Conservation (phyloP, 1,140 invertebrate species). For the Dreissena polymorpha region DNA sequence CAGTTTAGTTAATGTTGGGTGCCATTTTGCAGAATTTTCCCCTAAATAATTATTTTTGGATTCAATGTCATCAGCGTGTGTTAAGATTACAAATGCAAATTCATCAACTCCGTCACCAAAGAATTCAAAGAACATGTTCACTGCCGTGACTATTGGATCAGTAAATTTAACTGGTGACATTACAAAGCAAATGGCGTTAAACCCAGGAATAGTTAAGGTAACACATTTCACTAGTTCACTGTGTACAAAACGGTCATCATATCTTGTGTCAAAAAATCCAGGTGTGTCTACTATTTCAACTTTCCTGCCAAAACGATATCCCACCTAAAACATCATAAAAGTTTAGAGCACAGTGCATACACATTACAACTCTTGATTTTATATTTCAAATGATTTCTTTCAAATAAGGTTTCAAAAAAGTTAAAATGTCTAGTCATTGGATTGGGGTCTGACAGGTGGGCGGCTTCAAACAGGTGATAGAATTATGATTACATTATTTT, state of each 20-base stretch:
- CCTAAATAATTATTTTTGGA: not conserved
- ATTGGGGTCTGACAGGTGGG: too few relatives aligned
- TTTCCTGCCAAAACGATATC: not conserved
- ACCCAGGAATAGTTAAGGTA: not conserved
- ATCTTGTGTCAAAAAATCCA: slow-evolving; percentile 27
- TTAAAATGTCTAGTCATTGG: too few relatives aligned
- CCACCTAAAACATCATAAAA: too few relatives aligned
- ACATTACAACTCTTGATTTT: too few relatives aligned
- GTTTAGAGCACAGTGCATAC: too few relatives aligned
- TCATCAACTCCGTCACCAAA: slow-evolving; percentile 25
- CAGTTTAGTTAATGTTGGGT: not conserved
- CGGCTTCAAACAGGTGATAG: too few relatives aligned
- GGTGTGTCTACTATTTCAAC: slow-evolving; percentile 42
- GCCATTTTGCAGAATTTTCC: not conserved
- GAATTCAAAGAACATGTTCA: slow-evolving; percentile 30
- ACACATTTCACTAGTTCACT: slow-evolving; percentile 23
- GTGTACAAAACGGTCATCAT: not conserved
- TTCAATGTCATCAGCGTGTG: slow-evolving; percentile 9
- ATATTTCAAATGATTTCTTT: too few relatives aligned
- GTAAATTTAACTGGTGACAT: slow-evolving; percentile 15
- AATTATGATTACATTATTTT: too few relatives aligned
- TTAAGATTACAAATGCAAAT: slow-evolving; percentile 31
- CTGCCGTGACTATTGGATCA: slow-evolving; percentile 22
- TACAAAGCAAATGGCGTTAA: slow-evolving; percentile 23
- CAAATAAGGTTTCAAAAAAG: too few relatives aligned